Base-by-base conservation (phyloP, 2,888 invertebrate species). In the Erebia palarica region DNA sequence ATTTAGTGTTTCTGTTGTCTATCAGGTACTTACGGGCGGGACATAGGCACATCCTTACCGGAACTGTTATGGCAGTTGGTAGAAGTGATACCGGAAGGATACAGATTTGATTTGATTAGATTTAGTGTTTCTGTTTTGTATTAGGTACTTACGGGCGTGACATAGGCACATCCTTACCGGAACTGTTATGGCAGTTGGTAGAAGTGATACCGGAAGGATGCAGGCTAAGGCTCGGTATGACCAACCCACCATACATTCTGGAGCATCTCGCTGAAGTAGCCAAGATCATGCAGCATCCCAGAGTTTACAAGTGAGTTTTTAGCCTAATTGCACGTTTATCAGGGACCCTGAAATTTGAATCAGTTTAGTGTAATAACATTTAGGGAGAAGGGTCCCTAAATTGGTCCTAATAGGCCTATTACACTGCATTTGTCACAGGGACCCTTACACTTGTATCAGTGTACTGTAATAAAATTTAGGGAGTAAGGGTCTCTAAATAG, bases 191-290 rank as follows among this genome's bases (percentile, higher is more conserved):
- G 95, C 91, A 95, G 83, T 91, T 99, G n/a, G 96, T 99, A 0
- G 95, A 96, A 69, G 95, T 96, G 14, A 95, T 96, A 69, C 96
- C 96, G 0, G 90, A 95, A 57, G 96, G 96, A 9, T 97, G 97
- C 78, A 95, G 97, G 87, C 94, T 98, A 81, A 94, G 99, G 64
- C 94, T 99, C 47, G 99, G 99, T 14, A 99, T 99, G 98, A 99
- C 99, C 65, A 99, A 99, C 93, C 99, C 99, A 0, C 99, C 99
- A 0, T 99, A 99, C 86, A 99, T 99, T 72, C 91, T 99, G 70
- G 98, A 99, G 79, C 98, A 99, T 86, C 90, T 99, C 27, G 96
- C 97, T 70, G 97, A 98, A 84, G 97, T 99, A 69, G 96, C 98
- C 0, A 95, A 96, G 82, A 97, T 99, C 77, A 94, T 99, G 86